A percentile compares a stretch with the other conserved stretches of the same genome.
Conservation (phyloP, 2,797 vertebrate genomes). For the Allobates femoralis region DNA sequence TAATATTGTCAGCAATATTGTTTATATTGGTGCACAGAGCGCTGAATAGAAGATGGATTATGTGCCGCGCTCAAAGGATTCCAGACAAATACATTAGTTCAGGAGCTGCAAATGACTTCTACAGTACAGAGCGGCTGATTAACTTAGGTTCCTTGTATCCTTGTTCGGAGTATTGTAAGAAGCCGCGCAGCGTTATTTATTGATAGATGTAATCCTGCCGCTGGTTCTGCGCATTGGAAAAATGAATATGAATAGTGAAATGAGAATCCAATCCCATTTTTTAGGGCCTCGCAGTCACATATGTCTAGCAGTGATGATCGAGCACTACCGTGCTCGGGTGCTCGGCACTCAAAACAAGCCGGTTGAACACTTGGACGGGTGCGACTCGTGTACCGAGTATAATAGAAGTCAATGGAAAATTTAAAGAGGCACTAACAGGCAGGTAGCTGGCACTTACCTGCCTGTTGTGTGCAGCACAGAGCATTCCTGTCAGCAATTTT, state of each 20-base stretch:
- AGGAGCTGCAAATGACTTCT: constrained; percentile 13
- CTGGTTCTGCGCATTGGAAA: not conserved
- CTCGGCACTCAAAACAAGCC: too few relatives aligned
- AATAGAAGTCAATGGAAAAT: too few relatives aligned
- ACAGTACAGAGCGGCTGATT: not conserved
- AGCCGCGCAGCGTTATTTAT: constrained; percentile 5
- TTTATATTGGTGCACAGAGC: constrained; percentile 26
- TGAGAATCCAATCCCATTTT: not conserved
- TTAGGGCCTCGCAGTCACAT: not conserved
- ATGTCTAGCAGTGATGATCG: too few relatives aligned
- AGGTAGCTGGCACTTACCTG: too few relatives aligned
- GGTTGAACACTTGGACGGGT: too few relatives aligned
- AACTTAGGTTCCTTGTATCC: constrained; percentile 2
- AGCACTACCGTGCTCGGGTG: too few relatives aligned
- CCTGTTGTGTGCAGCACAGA: too few relatives aligned
- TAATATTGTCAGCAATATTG: constrained; percentile 46
- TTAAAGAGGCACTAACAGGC: too few relatives aligned
- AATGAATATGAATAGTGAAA: constrained; percentile 14
- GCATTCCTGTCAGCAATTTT: too few relatives aligned
- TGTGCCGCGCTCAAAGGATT: constrained; percentile 22
- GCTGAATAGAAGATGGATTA: constrained; percentile 20
- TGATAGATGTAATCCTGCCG: constrained; percentile 11
- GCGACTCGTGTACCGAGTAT: too few relatives aligned
- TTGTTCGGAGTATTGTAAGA: constrained; percentile 6
- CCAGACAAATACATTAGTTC: constrained; percentile 16